These are phyloP conservation scores for Charaxes varanes DNA, from an alignment of 1,140 invertebrate species.

Conservation along the genomic window DNA sequence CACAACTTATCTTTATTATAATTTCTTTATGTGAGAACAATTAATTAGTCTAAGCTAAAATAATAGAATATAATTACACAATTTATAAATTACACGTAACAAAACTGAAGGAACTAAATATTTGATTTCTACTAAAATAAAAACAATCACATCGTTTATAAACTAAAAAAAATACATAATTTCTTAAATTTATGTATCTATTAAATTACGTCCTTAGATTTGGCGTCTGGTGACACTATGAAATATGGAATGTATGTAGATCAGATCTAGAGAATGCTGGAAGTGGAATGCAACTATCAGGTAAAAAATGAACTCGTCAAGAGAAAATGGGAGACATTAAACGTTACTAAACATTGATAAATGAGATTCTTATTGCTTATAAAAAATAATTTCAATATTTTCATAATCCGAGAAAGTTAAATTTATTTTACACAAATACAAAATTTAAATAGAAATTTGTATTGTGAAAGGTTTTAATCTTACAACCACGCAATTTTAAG, in stretches of 20 bases:
- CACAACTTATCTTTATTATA: constrained; percentile 67
- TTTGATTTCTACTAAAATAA: constrained; percentile 62
- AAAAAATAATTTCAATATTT: constrained; percentile 18
- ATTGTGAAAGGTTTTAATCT: no score
- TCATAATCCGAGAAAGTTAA: no score
- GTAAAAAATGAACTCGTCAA: no score
- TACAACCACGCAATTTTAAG: no score
- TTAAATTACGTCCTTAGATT: constrained; percentile 64
- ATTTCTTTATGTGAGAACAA: constrained; percentile 68
- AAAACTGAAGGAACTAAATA: constrained; percentile 73
- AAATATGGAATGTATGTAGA: constrained; percentile 13
- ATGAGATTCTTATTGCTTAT: constrained; percentile 18
- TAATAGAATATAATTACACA: no score
- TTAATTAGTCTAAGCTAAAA: constrained; percentile 65
- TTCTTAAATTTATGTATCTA: constrained; percentile 51
- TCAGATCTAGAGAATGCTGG: constrained; percentile 4
- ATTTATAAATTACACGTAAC: constrained; percentile 70
- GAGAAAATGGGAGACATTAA: no score
- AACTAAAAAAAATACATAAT: constrained; percentile 53
- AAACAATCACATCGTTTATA: constrained; percentile 62
- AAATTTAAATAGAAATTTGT: no score
- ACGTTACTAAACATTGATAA: constrained; percentile 11
- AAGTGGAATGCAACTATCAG: no score
- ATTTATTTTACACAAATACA: no score
- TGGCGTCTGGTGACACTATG: constrained; percentile 46